phyloP scores from a whole-genome alignment of 2,113 vertebrate species.

The Emydura subglobosa region DNA sequence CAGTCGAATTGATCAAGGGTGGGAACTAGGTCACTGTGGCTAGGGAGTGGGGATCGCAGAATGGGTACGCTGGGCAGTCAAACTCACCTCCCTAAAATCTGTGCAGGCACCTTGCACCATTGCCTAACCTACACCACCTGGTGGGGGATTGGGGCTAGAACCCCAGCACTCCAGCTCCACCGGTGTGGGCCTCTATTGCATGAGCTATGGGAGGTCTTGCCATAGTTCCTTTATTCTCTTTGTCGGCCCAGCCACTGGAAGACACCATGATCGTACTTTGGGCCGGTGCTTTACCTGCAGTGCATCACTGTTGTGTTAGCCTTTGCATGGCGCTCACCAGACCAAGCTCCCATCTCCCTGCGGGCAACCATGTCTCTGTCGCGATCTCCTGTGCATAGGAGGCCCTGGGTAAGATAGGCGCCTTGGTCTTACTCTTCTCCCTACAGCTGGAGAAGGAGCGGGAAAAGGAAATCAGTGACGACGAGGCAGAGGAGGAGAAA shows the following conservation, averaged over 20 bases:
- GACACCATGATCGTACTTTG: neutral
- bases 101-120: neutral
- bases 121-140: neutral
- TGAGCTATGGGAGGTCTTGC: neutral
- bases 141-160: neutral
- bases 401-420: neutral
- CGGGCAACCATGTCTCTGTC: neutral
- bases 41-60: neutral
- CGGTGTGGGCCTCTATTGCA: neutral
- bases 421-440: neutral
- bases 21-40: neutral
- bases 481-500: slow-evolving; percentile 94
- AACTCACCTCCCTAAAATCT: neutral
- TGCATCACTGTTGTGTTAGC: neutral
- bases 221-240: neutral
- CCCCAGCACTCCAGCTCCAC: neutral
- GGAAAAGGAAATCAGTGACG: slow-evolving; percentile 96
- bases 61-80: neutral
- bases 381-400: neutral
- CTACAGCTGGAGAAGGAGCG: slow-evolving; percentile 92
- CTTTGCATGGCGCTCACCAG: neutral
- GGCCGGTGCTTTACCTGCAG: neutral
- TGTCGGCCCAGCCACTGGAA: neutral
- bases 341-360: accelerated
- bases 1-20: neutral